Conservation (phyloP, 2,888 invertebrate species). For the Ptycholaimellus sp. region DNA sequence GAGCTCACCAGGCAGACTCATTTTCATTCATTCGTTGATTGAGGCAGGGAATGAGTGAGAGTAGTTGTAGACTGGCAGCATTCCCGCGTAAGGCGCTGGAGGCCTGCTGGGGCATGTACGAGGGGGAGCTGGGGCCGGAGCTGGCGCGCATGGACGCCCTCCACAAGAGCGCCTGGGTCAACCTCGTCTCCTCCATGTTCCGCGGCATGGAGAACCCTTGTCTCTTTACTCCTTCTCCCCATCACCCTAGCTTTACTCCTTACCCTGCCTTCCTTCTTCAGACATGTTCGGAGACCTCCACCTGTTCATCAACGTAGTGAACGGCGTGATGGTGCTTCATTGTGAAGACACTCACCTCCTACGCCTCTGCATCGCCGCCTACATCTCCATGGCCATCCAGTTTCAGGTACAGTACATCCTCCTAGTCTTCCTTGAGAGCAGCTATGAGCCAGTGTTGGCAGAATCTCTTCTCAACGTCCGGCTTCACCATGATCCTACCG, state of each 20-base stretch:
- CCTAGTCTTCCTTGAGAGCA: too few relatives aligned
- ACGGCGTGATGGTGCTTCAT: constrained; percentile 80
- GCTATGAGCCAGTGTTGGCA: too few relatives aligned
- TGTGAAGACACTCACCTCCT: constrained; percentile 86
- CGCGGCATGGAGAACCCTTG: constrained; percentile 26
- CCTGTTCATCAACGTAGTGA: constrained; percentile 74
- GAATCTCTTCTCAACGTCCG: constrained; percentile 23
- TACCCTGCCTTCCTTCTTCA: too few relatives aligned
- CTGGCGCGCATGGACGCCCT: constrained; percentile 72
- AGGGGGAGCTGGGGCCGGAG: constrained; percentile 37
- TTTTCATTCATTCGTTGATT: too few relatives aligned
- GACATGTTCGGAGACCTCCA: constrained; percentile 61
- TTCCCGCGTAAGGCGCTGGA: constrained; percentile 94
- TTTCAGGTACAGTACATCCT: too few relatives aligned
- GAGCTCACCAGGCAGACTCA: constrained; percentile 97
- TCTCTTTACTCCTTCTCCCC: too few relatives aligned
- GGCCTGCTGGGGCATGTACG: constrained; percentile 72
- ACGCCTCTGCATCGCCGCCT: constrained; percentile 80
- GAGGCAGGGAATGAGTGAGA: too few relatives aligned
- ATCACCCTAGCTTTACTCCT: too few relatives aligned
- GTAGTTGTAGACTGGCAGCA: constrained; percentile 79
- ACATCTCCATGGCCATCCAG: constrained; percentile 86
- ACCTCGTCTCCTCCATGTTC: constrained; percentile 29
- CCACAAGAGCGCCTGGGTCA: constrained; percentile 97
- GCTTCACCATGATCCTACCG: constrained; percentile 87